phyloP scores from a whole-genome alignment of 2,888 invertebrate genomes.

The Latrodectus elegans region DNA sequence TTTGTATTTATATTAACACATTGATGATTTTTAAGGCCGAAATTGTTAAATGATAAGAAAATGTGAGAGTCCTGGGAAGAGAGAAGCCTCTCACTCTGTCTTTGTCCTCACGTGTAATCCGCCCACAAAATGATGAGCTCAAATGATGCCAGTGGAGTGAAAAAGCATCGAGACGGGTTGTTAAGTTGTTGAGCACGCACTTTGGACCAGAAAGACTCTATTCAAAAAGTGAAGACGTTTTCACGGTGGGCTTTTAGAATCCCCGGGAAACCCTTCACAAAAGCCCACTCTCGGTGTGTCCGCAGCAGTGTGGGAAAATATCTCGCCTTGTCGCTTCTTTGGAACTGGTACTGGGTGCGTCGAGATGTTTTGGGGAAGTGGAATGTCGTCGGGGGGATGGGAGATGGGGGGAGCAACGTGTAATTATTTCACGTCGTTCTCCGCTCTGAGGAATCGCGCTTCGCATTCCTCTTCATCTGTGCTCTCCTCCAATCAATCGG shows the following conservation, averaged over 20 bases:
- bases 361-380: conserved; percentile 25
- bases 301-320: neutral
- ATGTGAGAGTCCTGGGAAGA: neutral
- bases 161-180: neutral
- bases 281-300: neutral
- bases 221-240: conserved; percentile 1
- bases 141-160: no score
- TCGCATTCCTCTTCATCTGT: conserved; percentile 6
- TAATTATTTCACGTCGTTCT: conserved; percentile 42
- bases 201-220: neutral
- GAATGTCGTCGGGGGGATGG: conserved; percentile 26
- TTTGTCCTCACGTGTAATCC: neutral
- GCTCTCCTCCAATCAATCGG: neutral
- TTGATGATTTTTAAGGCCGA: no score
- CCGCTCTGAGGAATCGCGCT: no score
- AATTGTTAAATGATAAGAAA: no score
- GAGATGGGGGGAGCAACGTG: conserved; percentile 36
- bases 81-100: neutral
- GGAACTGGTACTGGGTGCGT: conserved; percentile 31
- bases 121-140: neutral
- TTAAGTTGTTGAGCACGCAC: neutral
- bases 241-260: neutral
- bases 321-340: neutral
- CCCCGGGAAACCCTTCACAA: neutral
- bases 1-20: no score